These are phyloP conservation scores for Sthenelais limicola DNA, from an alignment of 2,888 invertebrate species.

Conservation along the genomic window DNA sequence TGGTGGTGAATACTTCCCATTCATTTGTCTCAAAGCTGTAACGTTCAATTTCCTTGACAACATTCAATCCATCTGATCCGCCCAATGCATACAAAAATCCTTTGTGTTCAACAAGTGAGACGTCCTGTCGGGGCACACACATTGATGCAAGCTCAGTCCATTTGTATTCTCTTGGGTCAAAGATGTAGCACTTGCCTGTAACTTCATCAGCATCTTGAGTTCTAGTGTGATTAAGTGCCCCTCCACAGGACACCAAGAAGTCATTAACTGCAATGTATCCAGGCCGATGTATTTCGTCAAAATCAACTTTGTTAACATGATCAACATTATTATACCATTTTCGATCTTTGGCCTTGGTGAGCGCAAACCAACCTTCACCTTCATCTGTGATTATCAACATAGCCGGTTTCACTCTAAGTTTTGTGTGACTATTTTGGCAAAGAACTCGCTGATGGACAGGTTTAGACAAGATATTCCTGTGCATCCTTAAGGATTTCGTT, in stretches of 20 bases:
- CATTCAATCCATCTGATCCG: conserved; percentile 11
- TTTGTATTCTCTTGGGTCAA: conserved; percentile 15
- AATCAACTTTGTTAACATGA: background rate
- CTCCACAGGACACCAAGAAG: conserved; percentile 20
- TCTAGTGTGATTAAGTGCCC: background rate
- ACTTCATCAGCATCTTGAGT: background rate
- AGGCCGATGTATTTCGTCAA: background rate
- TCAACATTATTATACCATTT: conserved; percentile 8
- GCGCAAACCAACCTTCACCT: background rate
- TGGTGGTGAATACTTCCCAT: conserved; percentile 15
- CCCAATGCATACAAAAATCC: conserved; percentile 10
- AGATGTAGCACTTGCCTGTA: conserved; percentile 24
- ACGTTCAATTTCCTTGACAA: conserved; percentile 5
- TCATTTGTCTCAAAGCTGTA: conserved; percentile 26
- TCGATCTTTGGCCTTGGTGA: background rate
- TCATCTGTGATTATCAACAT: conserved; percentile 15
- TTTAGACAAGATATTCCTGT: background rate
- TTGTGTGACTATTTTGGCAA: background rate
- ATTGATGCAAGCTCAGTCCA: conserved; percentile 29
- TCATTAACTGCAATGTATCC: conserved; percentile 19
- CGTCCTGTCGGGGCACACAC: background rate
- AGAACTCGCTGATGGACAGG: conserved; percentile 5
- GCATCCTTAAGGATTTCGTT: background rate
- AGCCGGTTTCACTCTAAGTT: conserved; percentile 4
- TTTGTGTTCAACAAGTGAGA: background rate